These are phyloP conservation scores for Protobothrops flavoviridis DNA, from an alignment of 2,113 vertebrate species.

Conservation along the genomic window DNA sequence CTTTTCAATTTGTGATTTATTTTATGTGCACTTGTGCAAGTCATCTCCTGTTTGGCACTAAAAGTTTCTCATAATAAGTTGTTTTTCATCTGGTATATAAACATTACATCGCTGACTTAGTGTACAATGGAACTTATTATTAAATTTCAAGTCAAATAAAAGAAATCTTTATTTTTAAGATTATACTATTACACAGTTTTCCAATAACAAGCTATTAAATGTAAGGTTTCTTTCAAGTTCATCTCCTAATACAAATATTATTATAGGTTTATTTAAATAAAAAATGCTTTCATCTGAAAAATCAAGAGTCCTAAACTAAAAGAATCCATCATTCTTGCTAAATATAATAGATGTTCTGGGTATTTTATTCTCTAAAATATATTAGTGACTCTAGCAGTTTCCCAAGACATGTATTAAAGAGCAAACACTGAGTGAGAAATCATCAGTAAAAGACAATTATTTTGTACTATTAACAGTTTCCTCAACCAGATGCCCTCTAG, in stretches of 20 bases:
- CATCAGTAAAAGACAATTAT: background rate
- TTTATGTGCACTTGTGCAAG: constrained; percentile 5
- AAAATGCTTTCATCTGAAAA: background rate
- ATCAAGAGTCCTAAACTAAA: background rate
- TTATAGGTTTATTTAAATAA: background rate
- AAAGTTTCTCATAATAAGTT: constrained; percentile 20
- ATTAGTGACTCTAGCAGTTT: background rate
- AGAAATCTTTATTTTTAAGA: background rate
- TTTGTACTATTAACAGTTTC: background rate
- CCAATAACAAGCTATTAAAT: constrained; percentile 5
- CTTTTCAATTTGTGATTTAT: constrained; percentile 18
- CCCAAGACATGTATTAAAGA: background rate
- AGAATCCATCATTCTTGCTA: background rate
- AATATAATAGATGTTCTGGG: background rate
- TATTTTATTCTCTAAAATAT: background rate
- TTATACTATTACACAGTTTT: constrained; percentile 12
- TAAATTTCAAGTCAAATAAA: constrained; percentile 38
- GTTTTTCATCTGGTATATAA: constrained; percentile 25
- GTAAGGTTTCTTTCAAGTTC: background rate
- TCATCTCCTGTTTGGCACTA: background rate
- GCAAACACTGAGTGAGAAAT: background rate
- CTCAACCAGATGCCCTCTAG: background rate
- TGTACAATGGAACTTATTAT: constrained; percentile 35
- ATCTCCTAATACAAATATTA: background rate
- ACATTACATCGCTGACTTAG: background rate